Evolutionary conservation across 2,797 vertebrate genomes (phyloP).

Genomic region (Trematomus bernacchii): DNA sequence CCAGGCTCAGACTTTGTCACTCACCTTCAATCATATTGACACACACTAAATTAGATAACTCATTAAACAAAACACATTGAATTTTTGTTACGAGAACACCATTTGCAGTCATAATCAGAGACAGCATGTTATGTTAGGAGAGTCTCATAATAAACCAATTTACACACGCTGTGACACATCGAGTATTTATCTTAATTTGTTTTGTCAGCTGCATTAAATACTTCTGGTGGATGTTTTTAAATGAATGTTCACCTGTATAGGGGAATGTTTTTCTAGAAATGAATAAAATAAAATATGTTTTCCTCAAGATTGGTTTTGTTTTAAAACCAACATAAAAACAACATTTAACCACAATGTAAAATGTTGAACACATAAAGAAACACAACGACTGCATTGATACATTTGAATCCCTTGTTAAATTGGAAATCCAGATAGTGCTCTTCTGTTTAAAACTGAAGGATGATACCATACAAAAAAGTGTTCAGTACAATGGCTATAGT

Average conservation of each 20-base stretch:
- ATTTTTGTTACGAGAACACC: slow-evolving; percentile 23
- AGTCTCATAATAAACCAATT: not conserved
- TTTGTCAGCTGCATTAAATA: not conserved
- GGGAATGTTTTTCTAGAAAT: not conserved
- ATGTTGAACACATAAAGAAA: not conserved
- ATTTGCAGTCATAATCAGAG: slow-evolving; percentile 28
- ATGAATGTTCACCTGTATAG: not conserved
- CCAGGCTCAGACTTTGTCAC: slow-evolving; percentile 22
- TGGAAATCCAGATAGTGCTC: not conserved
- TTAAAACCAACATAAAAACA: too few relatives aligned
- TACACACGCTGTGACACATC: slow-evolving; percentile 5
- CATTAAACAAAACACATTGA: slow-evolving; percentile 33
- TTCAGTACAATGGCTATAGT: not conserved
- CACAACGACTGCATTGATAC: not conserved
- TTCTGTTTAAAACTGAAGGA: not conserved
- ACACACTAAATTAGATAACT: slow-evolving; percentile 16
- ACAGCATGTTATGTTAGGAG: slow-evolving; percentile 11
- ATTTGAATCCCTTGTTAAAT: not conserved
- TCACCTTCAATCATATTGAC: slow-evolving; percentile 24
- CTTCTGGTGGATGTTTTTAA: not conserved
- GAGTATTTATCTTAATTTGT: not conserved
- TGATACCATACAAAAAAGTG: not conserved
- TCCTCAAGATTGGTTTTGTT: not conserved
- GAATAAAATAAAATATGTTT: not conserved
- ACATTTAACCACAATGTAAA: not conserved